phyloP scores from a whole-genome alignment of 64 coral and sea anemone genomes.

The Orbicella faveolata region DNA sequence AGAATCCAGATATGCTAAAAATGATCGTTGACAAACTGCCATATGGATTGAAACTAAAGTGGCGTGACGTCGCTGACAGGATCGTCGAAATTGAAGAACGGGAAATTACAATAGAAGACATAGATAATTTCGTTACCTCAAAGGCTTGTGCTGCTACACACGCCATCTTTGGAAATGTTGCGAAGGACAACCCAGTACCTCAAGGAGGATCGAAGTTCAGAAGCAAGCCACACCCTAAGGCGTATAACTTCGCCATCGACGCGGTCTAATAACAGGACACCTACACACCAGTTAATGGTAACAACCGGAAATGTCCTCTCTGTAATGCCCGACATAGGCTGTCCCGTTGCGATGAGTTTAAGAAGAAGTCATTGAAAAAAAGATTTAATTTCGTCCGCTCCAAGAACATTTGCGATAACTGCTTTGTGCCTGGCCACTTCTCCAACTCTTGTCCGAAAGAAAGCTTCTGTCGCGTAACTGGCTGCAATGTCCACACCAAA shows the following conservation, averaged over 20 bases:
- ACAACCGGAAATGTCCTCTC: conserved; percentile 5
- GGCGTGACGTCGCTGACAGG: conserved; percentile 47
- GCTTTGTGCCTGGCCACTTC: conserved; percentile 30
- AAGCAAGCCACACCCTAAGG: background rate
- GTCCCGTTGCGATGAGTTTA: conserved; percentile 29
- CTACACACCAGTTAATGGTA: background rate
- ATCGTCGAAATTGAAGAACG: background rate
- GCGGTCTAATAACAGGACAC: background rate
- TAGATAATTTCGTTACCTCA: background rate
- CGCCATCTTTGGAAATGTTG: conserved; percentile 47
- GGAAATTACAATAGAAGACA: background rate
- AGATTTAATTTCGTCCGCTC: conserved; percentile 29
- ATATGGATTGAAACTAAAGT: conserved; percentile 23
- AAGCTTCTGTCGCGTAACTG: conserved; percentile 24
- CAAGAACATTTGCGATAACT: conserved; percentile 41
- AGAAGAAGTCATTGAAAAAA: conserved; percentile 37
- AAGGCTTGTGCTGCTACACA: conserved; percentile 50
- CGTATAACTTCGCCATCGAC: background rate
- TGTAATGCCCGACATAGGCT: conserved; percentile 38
- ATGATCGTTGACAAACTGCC: conserved; percentile 43
- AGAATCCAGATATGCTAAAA: conserved; percentile 59
- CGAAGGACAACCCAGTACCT: conserved; percentile 1
- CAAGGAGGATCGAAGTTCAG: background rate
- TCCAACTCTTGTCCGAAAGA: conserved; percentile 14
- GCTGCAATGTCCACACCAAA: conserved; percentile 30